These are phyloP conservation scores for Dicrurus megarhynchus DNA, from an alignment of 2,113 vertebrate genomes.

Conservation along the genomic window DNA sequence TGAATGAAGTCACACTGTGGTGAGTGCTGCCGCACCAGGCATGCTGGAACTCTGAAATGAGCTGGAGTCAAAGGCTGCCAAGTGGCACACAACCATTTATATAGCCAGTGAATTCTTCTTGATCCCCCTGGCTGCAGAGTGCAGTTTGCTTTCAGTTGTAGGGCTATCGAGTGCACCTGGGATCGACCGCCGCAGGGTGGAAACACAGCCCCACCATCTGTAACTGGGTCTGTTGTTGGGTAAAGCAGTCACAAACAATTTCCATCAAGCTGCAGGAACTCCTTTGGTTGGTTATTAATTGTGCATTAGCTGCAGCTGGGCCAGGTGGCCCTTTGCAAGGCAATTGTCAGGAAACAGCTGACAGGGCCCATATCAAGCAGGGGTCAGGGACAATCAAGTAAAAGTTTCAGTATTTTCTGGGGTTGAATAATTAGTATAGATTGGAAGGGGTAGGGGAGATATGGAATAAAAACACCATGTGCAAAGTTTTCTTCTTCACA, in stretches of 20 bases:
- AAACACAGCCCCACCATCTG: background rate
- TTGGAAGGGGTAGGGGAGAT: background rate
- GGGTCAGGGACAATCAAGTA: background rate
- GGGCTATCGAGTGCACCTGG: rapidly evolving
- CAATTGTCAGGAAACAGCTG: background rate
- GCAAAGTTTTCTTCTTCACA: background rate
- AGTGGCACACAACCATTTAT: background rate
- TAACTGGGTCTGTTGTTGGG: background rate
- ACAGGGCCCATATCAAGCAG: rapidly evolving
- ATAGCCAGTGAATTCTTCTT: background rate
- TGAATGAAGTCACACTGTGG: background rate
- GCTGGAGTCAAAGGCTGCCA: background rate
- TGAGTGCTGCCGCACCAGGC: background rate
- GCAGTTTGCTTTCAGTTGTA: background rate
- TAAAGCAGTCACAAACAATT: background rate
- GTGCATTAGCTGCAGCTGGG: background rate
- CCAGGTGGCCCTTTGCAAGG: background rate
- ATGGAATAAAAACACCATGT: background rate
- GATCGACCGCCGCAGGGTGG: rapidly evolving
- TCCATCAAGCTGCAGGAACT: background rate
- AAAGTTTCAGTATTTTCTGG: background rate
- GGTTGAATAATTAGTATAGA: background rate
- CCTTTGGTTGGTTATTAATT: background rate
- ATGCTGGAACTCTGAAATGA: rapidly evolving
- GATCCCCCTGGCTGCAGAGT: background rate